Percentiles rank a stretch among this genome's conserved stretches.
These are phyloP conservation scores for Hylomyscus alleni DNA, from an alignment of 2,797 vertebrate species.

Conservation along the genomic window DNA sequence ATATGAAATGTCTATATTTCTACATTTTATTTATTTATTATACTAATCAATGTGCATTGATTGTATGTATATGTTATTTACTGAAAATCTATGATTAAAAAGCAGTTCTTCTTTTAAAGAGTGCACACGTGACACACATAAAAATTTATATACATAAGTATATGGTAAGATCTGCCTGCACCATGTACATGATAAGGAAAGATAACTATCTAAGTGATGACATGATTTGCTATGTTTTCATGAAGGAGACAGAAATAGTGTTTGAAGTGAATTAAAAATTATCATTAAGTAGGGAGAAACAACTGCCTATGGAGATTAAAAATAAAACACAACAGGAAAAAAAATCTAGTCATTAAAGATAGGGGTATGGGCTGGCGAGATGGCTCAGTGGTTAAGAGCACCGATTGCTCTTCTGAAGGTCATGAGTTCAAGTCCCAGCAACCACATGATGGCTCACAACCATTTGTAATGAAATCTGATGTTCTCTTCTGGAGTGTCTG, in stretches of 20 bases:
- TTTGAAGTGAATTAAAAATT: background rate
- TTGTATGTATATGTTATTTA: background rate
- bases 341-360: background rate
- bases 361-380: no score
- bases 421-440: no score
- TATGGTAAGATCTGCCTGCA: background rate
- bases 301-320: background rate
- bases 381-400: no score
- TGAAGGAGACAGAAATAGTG: background rate
- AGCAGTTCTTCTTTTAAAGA: background rate
- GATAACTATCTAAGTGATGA: background rate
- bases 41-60: background rate
- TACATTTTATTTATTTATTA: background rate
- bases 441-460: no score
- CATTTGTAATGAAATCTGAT: no score
- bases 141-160: slow-evolving; percentile 13
- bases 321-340: background rate
- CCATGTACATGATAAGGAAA: background rate
- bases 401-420: no score
- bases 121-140: background rate
- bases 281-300: background rate
- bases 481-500: no score
- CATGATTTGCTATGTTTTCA: background rate
- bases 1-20: background rate
- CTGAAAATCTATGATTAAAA: background rate